Conservation (phyloP, 2,113 vertebrate species). For the Proterorhinus semilunaris region DNA sequence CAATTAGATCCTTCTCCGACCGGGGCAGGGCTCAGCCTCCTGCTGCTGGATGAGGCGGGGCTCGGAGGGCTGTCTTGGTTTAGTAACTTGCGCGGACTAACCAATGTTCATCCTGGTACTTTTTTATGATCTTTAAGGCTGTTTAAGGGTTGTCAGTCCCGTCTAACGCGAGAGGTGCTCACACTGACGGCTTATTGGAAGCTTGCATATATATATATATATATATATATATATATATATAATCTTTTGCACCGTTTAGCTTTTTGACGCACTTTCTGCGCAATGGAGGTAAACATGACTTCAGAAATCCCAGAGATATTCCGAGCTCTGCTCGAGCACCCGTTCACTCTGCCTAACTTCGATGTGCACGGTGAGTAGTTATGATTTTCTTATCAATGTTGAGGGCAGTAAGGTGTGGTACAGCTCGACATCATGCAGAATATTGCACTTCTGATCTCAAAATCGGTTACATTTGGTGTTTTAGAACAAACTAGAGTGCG, state of each 20-base stretch:
- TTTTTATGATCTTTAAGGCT: not conserved
- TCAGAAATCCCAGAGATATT: conserved; percentile 90
- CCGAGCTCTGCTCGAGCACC: conserved; percentile 86
- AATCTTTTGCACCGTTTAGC: not conserved
- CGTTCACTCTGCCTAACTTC: conserved; percentile 79
- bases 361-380: conserved; percentile 70
- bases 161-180: too few relatives aligned
- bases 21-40: rapidly evolving
- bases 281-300: conserved; percentile 46
- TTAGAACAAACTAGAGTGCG: not conserved
- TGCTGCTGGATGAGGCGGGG: conserved; percentile 36
- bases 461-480: not conserved
- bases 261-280: not conserved
- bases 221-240: too few relatives aligned
- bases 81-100: conserved; percentile 37
- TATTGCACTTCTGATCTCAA: not conserved
- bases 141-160: rapidly evolving
- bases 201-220: too few relatives aligned
- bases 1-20: conserved; percentile 24
- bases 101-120: not conserved
- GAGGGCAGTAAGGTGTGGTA: not conserved
- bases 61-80: conserved; percentile 22
- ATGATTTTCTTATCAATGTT: not conserved
- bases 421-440: not conserved
- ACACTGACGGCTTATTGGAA: not conserved